Percentiles rank a stretch among this genome's conserved stretches.
Evolutionary conservation across 2,113 vertebrate genomes (phyloP).

Genomic region (Dicerorhinus sumatrensis): DNA sequence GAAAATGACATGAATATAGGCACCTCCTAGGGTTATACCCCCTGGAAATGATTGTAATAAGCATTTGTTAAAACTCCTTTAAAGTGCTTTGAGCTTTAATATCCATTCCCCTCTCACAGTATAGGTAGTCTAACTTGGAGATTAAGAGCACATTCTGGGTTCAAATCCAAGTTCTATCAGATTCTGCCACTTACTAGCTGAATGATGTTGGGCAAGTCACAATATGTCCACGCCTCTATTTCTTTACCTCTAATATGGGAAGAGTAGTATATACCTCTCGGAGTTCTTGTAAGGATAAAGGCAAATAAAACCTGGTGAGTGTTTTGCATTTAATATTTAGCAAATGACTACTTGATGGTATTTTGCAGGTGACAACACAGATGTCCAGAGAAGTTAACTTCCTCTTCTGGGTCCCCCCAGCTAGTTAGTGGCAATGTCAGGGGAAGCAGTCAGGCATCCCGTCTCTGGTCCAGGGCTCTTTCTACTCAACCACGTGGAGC

Average conservation of each 20-base stretch:
- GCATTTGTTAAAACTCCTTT: not conserved
- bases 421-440: not conserved
- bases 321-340: not conserved
- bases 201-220: not conserved
- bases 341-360: not conserved
- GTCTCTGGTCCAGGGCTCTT: not conserved
- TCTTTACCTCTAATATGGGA: not conserved
- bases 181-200: not conserved
- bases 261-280: not conserved
- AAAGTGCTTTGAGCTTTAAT: not conserved
- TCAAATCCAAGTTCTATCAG: not conserved
- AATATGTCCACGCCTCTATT: not conserved
- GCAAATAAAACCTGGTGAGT: not conserved
- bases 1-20: not conserved
- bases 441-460: not conserved
- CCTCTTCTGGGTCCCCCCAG: not conserved
- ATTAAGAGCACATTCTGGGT: not conserved
- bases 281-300: not conserved
- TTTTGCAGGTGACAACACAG: slow-evolving; percentile 12
- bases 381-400: not conserved
- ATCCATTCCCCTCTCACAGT: not conserved
- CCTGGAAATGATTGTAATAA: not conserved
- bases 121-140: not conserved
- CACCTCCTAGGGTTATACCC: not conserved
- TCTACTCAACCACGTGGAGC: not conserved